A percentile compares a stretch with the other conserved stretches of the same genome.
Evolutionary conservation across 2,113 vertebrate genomes (phyloP).

Genomic region (Romanogobio albipinnatus): DNA sequence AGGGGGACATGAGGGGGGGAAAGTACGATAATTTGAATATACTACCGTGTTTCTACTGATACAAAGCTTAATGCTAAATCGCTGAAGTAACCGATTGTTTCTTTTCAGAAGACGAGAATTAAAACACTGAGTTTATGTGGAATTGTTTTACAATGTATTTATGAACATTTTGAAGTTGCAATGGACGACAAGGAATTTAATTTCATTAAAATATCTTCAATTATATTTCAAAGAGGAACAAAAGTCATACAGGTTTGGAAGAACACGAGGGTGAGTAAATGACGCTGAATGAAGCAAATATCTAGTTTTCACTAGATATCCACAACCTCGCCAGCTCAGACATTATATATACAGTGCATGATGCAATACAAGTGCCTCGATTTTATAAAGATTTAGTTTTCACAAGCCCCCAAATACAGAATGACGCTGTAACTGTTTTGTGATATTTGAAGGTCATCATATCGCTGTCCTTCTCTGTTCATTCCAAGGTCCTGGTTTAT

Average conservation of each 20-base stretch:
- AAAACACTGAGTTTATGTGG: neutral
- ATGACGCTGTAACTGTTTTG: neutral
- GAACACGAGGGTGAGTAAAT: neutral
- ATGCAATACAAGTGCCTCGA: slow-evolving; percentile 44
- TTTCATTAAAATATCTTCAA: neutral
- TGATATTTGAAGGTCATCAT: slow-evolving; percentile 5
- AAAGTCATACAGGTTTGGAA: neutral
- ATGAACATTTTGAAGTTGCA: neutral
- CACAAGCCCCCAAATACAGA: neutral
- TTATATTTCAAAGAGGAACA: neutral
- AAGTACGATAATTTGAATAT: too few relatives aligned
- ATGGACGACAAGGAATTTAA: neutral
- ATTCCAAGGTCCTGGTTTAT: slow-evolving; percentile 1
- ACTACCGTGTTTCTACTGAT: too few relatives aligned
- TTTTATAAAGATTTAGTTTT: slow-evolving; percentile 30
- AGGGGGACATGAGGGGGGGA: too few relatives aligned
- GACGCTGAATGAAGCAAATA: neutral
- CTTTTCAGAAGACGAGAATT: neutral
- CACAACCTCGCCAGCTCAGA: neutral
- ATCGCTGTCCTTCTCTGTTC: neutral
- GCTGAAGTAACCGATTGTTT: neutral
- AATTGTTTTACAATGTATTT: neutral
- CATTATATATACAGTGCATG: neutral
- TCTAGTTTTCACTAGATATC: neutral
- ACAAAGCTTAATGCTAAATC: too few relatives aligned